phyloP scores from a whole-genome alignment of 2,888 invertebrate species.

The Sicus ferrugineus region DNA sequence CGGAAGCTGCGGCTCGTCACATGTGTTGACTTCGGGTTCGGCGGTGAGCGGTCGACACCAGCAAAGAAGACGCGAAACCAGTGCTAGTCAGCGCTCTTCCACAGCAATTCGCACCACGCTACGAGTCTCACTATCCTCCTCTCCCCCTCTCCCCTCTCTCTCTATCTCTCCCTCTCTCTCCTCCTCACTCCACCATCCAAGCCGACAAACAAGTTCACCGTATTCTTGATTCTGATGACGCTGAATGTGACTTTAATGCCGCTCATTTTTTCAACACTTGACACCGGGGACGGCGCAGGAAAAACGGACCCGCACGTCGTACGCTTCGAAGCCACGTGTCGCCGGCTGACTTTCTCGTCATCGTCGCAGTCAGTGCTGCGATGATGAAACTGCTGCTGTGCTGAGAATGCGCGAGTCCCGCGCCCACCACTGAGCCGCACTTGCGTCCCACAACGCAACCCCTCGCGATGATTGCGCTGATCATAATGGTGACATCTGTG shows the following conservation, averaged over 20 bases:
- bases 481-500: slow-evolving; percentile 65
- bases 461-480: slow-evolving; percentile 45
- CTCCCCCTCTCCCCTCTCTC: background rate
- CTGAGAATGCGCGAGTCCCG: background rate
- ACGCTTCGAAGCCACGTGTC: slow-evolving; percentile 38
- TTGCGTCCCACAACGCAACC: too few relatives aligned
- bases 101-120: background rate
- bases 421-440: too few relatives aligned
- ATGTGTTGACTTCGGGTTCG: slow-evolving; percentile 42
- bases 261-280: slow-evolving; percentile 57
- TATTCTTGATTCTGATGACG: slow-evolving; percentile 59
- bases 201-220: slow-evolving; percentile 5
- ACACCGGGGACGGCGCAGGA: slow-evolving; percentile 38
- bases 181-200: background rate
- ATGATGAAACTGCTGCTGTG: slow-evolving; percentile 1
- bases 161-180: background rate
- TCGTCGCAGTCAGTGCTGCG: slow-evolving; percentile 9
- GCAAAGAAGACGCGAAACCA: background rate
- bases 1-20: slow-evolving; percentile 30
- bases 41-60: slow-evolving; percentile 26
- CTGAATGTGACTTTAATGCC: slow-evolving; percentile 60
- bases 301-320: background rate
- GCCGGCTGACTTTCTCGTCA: slow-evolving; percentile 31
- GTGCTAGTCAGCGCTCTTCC: background rate
- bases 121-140: background rate